A percentile compares a stretch with the other conserved stretches of the same genome.
These are phyloP conservation scores for Myotis pilosus DNA, from an alignment of 2,797 vertebrate genomes.

Conservation along the genomic window DNA sequence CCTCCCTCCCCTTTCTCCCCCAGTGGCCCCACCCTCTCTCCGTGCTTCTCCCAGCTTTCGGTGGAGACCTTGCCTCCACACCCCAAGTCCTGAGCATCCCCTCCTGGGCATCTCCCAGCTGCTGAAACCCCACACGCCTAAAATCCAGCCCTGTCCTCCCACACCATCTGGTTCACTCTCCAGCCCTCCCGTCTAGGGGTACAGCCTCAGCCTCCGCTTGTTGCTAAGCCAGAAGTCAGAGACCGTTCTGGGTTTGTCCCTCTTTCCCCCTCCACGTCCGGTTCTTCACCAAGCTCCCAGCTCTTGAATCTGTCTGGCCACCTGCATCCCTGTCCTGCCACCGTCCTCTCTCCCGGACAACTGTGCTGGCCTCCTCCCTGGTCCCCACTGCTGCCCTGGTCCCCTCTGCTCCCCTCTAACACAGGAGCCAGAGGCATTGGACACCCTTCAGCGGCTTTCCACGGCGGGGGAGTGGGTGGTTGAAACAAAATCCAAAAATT, in stretches of 20 bases:
- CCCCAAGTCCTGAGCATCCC: not conserved
- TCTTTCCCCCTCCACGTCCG: not conserved
- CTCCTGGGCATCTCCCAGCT: not conserved
- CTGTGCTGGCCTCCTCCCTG: not conserved
- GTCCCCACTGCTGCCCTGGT: not conserved
- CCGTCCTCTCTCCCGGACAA: not conserved
- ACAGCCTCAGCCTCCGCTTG: not conserved
- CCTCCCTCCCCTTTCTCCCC: not conserved
- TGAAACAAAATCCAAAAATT: not conserved
- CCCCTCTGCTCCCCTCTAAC: not conserved
- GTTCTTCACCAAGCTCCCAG: not conserved
- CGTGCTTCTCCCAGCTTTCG: not conserved
- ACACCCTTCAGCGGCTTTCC: not conserved
- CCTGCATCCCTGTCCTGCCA: not conserved
- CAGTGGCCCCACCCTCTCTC: not conserved
- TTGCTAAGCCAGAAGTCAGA: not conserved
- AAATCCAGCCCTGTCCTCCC: not conserved
- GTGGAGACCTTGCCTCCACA: not conserved
- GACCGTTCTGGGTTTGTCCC: fast-evolving
- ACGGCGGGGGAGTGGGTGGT: no score
- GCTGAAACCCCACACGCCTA: not conserved
- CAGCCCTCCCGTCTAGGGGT: not conserved
- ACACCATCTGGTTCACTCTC: not conserved
- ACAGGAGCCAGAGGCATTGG: not conserved
- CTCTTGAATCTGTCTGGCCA: not conserved